Percentiles rank a stretch among this genome's conserved stretches.
Evolutionary conservation across 2,888 invertebrate genomes (phyloP).

Genomic region (Cantharis flavilabris): DNA sequence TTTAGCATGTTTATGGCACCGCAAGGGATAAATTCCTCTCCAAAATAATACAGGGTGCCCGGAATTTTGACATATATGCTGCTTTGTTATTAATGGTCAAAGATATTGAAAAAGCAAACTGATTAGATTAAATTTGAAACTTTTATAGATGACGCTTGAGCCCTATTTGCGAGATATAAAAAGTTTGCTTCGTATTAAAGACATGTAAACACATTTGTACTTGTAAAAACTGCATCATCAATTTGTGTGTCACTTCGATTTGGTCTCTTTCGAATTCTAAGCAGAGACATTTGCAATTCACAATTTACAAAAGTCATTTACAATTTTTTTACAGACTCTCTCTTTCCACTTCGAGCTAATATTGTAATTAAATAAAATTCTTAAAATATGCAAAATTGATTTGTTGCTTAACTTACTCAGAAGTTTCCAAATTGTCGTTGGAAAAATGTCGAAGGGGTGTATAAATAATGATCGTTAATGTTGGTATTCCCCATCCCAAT

Average conservation of each 20-base stretch:
- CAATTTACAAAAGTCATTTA: not conserved
- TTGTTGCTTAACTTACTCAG: constrained; percentile 60
- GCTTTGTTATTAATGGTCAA: not conserved
- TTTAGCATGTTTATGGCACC: not conserved
- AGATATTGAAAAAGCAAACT: not conserved
- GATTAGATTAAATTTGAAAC: not conserved
- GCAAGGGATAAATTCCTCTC: not conserved
- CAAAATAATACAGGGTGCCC: not conserved
- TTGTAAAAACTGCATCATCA: not conserved
- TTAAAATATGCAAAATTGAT: not conserved
- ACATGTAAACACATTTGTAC: not conserved
- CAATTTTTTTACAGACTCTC: not conserved
- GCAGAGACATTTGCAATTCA: not conserved
- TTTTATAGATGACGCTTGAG: not conserved
- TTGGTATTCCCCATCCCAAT: constrained; percentile 85
- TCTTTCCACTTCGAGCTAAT: not conserved
- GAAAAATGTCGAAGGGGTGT: constrained; percentile 66
- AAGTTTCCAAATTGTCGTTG: constrained; percentile 57
- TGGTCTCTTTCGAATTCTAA: not conserved
- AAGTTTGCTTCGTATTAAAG: no score
- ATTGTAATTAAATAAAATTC: not conserved
- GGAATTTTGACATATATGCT: not conserved
- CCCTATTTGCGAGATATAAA: not conserved
- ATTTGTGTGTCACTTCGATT: not conserved
- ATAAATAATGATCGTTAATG: constrained; percentile 68